Evolutionary conservation across 1,140 invertebrate species (phyloP).

Genomic region (Nixonia krombeini): DNA sequence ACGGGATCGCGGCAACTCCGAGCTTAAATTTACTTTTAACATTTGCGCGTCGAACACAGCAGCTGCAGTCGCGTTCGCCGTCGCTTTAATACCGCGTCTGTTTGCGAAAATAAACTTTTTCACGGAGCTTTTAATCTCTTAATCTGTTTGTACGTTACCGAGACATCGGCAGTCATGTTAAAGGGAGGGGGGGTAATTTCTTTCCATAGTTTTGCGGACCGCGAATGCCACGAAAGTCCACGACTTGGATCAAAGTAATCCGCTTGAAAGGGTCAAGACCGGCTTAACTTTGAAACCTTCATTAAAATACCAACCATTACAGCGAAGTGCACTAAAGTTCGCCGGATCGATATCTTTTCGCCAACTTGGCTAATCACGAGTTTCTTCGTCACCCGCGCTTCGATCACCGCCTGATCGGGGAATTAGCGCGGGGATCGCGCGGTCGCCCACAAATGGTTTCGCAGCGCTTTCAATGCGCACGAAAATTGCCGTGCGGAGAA

Average conservation of each 20-base stretch:
- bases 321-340: conserved; percentile 5
- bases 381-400: background rate
- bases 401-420: background rate
- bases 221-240: background rate
- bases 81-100: too few relatives aligned
- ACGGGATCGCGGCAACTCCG: too few relatives aligned
- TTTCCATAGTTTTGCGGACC: background rate
- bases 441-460: too few relatives aligned
- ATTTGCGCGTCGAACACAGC: too few relatives aligned
- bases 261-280: conserved; percentile 7
- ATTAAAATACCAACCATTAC: conserved; percentile 5
- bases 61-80: too few relatives aligned
- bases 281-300: conserved; percentile 2
- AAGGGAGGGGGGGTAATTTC: background rate
- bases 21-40: background rate
- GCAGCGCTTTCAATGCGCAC: too few relatives aligned
- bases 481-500: too few relatives aligned
- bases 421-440: too few relatives aligned
- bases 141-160: background rate
- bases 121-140: too few relatives aligned
- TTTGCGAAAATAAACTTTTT: too few relatives aligned
- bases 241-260: conserved; percentile 3
- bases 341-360: conserved; percentile 7
- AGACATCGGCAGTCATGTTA: background rate
- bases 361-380: background rate